Percentiles rank a stretch among this genome's conserved stretches.
These are phyloP conservation scores for Parus major DNA, from an alignment of 2,113 vertebrate species.

Conservation along the genomic window DNA sequence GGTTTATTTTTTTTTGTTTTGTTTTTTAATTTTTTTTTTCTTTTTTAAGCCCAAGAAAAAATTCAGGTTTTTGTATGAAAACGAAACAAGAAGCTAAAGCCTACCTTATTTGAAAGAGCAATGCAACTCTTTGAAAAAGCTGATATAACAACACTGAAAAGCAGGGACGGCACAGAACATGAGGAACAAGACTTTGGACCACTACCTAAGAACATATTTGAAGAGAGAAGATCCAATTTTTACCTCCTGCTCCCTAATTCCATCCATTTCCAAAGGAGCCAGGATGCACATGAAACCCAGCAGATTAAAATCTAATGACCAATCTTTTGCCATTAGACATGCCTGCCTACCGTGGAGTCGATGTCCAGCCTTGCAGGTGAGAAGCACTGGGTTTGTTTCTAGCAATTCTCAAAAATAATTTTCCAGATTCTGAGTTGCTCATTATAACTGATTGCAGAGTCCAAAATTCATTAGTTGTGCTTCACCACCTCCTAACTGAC, in stretches of 20 bases:
- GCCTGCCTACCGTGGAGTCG: background rate
- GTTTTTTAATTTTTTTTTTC: no score
- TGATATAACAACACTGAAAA: background rate
- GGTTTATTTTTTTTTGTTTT: background rate
- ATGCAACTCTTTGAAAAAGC: background rate
- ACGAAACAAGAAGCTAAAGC: background rate
- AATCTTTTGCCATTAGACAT: background rate
- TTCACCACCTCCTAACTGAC: background rate
- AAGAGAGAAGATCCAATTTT: background rate
- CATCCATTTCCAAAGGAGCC: background rate
- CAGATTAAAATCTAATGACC: background rate
- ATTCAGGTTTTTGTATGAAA: rapidly evolving
- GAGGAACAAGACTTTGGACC: background rate
- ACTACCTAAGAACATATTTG: background rate
- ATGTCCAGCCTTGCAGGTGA: background rate
- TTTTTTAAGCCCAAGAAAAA: background rate
- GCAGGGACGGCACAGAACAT: background rate
- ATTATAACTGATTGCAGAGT: background rate
- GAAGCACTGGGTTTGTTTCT: background rate
- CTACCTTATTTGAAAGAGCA: background rate
- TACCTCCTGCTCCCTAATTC: background rate
- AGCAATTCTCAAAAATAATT: background rate
- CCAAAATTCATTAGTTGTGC: conserved; percentile 3
- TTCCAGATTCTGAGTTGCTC: background rate
- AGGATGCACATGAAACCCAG: background rate